Base-by-base conservation (phyloP, 2,113 vertebrate genomes). In the Sapayoa aenigma region DNA sequence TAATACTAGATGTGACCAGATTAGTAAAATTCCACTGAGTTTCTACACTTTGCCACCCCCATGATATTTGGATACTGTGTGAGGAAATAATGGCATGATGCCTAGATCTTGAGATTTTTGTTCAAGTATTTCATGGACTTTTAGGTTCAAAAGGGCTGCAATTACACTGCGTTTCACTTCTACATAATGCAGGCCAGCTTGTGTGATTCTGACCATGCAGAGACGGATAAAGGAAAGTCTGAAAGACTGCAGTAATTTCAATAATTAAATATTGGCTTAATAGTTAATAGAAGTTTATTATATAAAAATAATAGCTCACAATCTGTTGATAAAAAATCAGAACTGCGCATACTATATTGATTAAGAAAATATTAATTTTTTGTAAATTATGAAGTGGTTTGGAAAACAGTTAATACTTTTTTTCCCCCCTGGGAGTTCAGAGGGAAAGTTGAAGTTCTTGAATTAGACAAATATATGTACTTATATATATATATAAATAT, bases 61-160 rank as follows among this genome's bases (percentile, higher is more conserved):
- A 14, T 53, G 46, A 59, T 81, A 65, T 55, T 59, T 66, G 66
- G 46, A 75, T 44, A 52, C 56, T 30, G 22, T 2, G 1, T 84
- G 60, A 94, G 87, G 87, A 89, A 80, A 56, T 27, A 90, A 65
- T 58, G 82, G 67, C 49, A 39, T 37, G 12, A n/a, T 96, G 81
- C 74, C 82, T 78, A 65, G 66, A 46, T 85, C n/a, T 49, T 27
- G 46, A 62, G 75, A 58, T 85, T 88, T 87, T 76, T 8, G 16
- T 81, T 88, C 79, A 89, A 84, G 56, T 60, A 71, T 87, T 91
- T 94, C 19, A 60, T 78, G 80, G 91, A 75, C 69, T 89, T 94
- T 53, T 35, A 65, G 37, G 82, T 90, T 86, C 93, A 89, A 87
- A 92, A 84, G 76, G 66, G 44, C 66, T 87, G 52, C 65, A 81